phyloP scores from a whole-genome alignment of 2,797 vertebrate genomes.

The Aeoliscus strigatus region DNA sequence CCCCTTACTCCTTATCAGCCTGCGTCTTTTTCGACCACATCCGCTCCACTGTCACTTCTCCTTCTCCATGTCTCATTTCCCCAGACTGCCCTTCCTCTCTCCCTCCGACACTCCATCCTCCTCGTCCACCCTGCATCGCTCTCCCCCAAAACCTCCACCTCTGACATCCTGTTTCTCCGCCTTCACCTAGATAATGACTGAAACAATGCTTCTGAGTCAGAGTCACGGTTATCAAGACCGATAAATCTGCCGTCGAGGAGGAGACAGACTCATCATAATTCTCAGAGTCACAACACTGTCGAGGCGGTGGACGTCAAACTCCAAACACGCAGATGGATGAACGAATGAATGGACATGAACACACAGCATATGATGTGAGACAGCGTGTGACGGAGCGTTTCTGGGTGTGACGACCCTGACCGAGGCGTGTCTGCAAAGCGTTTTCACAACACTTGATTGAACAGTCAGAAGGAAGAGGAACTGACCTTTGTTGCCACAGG shows the following conservation, averaged over 20 bases:
- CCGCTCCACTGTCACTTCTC: conserved; percentile 46
- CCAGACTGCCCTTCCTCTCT: background rate
- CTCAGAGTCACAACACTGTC: conserved; percentile 22
- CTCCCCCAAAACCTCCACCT: conserved; percentile 26
- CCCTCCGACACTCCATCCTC: conserved; percentile 41
- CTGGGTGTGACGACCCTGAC: background rate
- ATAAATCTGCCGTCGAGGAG: conserved; percentile 40
- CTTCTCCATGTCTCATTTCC: conserved; percentile 28
- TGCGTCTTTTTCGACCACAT: conserved; percentile 36
- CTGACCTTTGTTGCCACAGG: conserved; percentile 83
- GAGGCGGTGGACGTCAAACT: conserved; percentile 27
- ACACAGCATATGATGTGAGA: conserved; percentile 1
- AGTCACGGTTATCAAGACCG: conserved; percentile 38
- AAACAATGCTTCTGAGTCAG: conserved; percentile 50
- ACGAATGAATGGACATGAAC: too few relatives aligned
- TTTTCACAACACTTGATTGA: conserved; percentile 54
- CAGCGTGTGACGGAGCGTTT: background rate
- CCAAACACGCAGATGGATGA: background rate
- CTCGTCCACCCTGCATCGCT: conserved; percentile 19
- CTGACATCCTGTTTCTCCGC: conserved; percentile 34
- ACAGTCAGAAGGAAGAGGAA: conserved; percentile 66
- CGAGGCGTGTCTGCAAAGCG: too few relatives aligned
- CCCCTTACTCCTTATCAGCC: conserved; percentile 27
- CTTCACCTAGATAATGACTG: conserved; percentile 38
- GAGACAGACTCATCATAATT: conserved; percentile 46